These are phyloP conservation scores for Pterobdella sp. DNA, from an alignment of 2,888 invertebrate species.

Conservation along the genomic window DNA sequence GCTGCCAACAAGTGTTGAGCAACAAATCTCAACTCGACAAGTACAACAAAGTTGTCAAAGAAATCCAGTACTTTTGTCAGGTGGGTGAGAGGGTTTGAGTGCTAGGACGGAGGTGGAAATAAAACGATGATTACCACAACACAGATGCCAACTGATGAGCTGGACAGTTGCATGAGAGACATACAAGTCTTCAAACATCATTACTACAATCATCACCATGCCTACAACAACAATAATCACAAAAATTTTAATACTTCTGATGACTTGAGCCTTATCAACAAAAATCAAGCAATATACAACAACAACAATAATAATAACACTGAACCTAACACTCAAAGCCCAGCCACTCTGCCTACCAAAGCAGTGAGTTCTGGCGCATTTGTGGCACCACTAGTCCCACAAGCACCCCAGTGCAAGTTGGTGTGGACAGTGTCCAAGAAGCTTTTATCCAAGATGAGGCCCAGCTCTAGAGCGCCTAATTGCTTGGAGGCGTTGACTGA, in stretches of 20 bases:
- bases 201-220: slow-evolving; percentile 27
- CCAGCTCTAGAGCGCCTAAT: slow-evolving; percentile 13
- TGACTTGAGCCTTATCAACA: too few relatives aligned
- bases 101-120: neutral
- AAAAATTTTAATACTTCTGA: too few relatives aligned
- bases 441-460: slow-evolving; percentile 26
- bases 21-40: neutral
- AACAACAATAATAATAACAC: neutral
- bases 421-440: slow-evolving; percentile 28
- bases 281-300: neutral
- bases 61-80: slow-evolving; percentile 19
- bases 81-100: slow-evolving; percentile 6
- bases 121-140: too few relatives aligned
- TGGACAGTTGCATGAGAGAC: slow-evolving; percentile 18
- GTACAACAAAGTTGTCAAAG: neutral
- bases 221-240: too few relatives aligned
- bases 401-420: slow-evolving; percentile 26
- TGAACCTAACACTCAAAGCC: too few relatives aligned
- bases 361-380: too few relatives aligned
- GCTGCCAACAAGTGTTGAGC: slow-evolving; percentile 8
- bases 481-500: slow-evolving; percentile 24
- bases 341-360: neutral
- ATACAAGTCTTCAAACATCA: slow-evolving; percentile 2
- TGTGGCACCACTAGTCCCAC: too few relatives aligned
- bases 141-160: slow-evolving; percentile 20